Evolutionary conservation across 2,888 invertebrate species (phyloP), one percentile per base, ranked within the genome.

Genomic region (Tipula helvola): DNA sequence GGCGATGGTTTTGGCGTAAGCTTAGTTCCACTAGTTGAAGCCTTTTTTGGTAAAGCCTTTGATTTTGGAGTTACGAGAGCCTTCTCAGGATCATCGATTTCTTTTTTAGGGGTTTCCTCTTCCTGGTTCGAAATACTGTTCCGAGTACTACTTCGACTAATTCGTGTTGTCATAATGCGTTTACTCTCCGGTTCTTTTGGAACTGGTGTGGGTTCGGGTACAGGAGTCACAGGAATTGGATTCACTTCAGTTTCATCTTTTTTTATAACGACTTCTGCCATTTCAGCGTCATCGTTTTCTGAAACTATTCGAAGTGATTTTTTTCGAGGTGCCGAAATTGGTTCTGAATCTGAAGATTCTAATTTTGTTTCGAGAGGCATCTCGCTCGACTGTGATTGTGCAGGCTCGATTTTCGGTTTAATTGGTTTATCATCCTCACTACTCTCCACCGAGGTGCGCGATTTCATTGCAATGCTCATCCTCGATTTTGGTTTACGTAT

Each of bases 321-420:
- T 57, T 57, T 57, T 83, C 36, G 36, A 13, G 83, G 83, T 12
- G 36, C 16, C 12, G 83, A 13, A 36, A 83, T 83, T 36, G 36
- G 36, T n/a, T 83, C 92, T 88, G 90, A 91, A 89, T 90, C 91
- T 87, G 90, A 88, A 12, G 0, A 84, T 39, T 83, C 86, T 16
- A 57, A 16, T 47, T 57, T 87, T 36, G 36, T 41, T 57, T 52
- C 39, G 2, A 86, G 2, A 57, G 85, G 12, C 84, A 42, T 10
- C 88, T 89, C 8, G 5, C 5, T 57, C 8, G 16, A 16, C 8
- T 16, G 52, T 5, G 52, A 7, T 8, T 8, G n/a, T 18, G 52
- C 16, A 57, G 52, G 16, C 16, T 16, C 52, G 16, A 5, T 16
- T 57, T 87, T n/a, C 16, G 52, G 16, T 57, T 57, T 57, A 57